Base-by-base conservation (phyloP, 2,888 invertebrate species). In the Heliconius charithonia region DNA sequence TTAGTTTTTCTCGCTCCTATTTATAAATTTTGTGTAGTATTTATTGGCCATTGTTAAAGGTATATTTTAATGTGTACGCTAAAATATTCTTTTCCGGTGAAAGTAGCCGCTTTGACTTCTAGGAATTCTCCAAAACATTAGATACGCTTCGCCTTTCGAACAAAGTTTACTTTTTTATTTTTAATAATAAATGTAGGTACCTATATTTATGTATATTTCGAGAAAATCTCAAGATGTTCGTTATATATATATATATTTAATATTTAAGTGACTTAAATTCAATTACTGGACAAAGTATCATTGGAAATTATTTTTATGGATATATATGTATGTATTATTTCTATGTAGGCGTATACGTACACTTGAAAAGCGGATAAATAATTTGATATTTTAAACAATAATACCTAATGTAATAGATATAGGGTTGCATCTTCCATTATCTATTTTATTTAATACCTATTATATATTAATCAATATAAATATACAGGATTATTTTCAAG, bases 1-100 rank as follows among this genome's bases (percentile, higher is more conserved):
- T 25, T 41, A 6, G 32, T 13, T 67, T 67, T 67, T n/a, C 45
- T 45, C 32, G 22, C 12, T 10, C n/a, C 9, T 32, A 22, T 19
- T 32, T 37, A 37, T 37, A 9, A 37, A 9, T 37, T 37, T n/a
- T 67, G 4, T n/a, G 32, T 25, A 41, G n/a, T n/a, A 41, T 41
- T 67, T n/a, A 67, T n/a, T 41, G 51, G 25, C n/a, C n/a, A n/a
- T 72, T 72, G 59, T 59, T 59, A 72, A 32, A 32, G 4, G 13
- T 25, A 59, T n/a, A 32, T 59, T 71, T 71, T 32, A 71, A 59
- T 32, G 32, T 32, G 59, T 72, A 59, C 29, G 32, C 32, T 32
- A 59, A 59, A 72, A 59, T 72, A 72, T 72, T 59, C 72, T 59
- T 72, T 65, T 65, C 37, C 27, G 37, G 63, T 41, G 45, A 75